A percentile compares a stretch with the other conserved stretches of the same genome.
Conservation (phyloP, 2,797 vertebrate genomes). For the Parauchenoglanis punctatus region DNA sequence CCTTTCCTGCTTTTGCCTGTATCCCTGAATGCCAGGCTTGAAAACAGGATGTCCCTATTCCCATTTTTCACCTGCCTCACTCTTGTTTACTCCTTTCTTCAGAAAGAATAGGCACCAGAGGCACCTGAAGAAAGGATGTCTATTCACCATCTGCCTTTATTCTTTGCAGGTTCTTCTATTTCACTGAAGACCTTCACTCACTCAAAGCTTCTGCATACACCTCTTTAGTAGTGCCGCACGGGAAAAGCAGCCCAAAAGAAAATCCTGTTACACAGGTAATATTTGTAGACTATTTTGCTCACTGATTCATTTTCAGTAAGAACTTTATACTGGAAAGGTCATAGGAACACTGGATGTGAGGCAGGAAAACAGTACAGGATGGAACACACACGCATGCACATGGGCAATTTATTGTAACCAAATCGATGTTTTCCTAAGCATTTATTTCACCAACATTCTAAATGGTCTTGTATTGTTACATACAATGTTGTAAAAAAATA, state of each 20-base stretch:
- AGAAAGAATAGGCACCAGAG: conserved; percentile 48
- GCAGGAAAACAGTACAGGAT: not conserved
- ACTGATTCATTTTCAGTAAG: not conserved
- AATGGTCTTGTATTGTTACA: not conserved
- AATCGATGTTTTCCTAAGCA: not conserved
- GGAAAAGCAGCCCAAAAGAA: not conserved
- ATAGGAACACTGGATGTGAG: not conserved
- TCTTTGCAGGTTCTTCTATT: not conserved
- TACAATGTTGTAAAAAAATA: not conserved
- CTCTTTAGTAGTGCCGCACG: not conserved
- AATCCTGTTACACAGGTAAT: not conserved
- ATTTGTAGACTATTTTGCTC: not conserved
- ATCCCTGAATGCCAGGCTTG: not conserved
- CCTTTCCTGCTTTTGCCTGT: not conserved
- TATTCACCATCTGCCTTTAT: conserved; percentile 17
- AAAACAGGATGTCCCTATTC: not conserved
- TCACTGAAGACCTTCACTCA: conserved; percentile 7
- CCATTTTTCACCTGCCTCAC: not conserved
- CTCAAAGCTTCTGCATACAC: conserved; percentile 29
- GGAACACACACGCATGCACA: not conserved
- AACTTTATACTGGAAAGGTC: not conserved
- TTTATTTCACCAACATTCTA: not conserved
- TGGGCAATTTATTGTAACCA: not conserved
- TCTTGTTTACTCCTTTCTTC: not conserved
- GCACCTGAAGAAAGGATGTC: conserved; percentile 57